Percentiles rank a stretch among this genome's conserved stretches.
Conservation (phyloP, 1,140 invertebrate species). For the Anoplolepis gracilipes region DNA sequence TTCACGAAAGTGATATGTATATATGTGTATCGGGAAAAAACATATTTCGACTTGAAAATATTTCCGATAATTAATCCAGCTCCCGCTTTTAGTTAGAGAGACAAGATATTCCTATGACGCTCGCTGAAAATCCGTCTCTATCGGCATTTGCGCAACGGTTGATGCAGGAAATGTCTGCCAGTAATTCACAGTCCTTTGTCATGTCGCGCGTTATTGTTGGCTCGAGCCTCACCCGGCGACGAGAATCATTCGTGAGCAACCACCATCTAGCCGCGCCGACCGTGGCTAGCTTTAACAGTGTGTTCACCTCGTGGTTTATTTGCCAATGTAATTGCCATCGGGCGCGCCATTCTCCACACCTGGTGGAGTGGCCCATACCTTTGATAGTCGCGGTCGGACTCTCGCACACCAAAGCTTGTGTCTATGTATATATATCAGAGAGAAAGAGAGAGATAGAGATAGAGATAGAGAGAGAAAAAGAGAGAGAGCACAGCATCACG, state of each 20-base stretch:
- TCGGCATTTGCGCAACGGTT: constrained; percentile 47
- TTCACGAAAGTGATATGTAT: neutral
- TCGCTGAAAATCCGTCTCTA: constrained; percentile 34
- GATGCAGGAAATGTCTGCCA: constrained; percentile 57
- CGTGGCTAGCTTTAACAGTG: constrained; percentile 69
- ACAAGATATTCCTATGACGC: neutral
- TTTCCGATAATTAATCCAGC: constrained; percentile 39
- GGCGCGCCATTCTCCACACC: constrained; percentile 74
- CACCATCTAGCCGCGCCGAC: constrained; percentile 71
- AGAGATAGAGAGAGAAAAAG: neutral
- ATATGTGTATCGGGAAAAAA: neutral
- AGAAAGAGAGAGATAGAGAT: no score
- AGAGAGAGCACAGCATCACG: neutral
- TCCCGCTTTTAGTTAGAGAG: neutral
- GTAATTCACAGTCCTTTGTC: constrained; percentile 62
- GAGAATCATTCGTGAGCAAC: constrained; percentile 68
- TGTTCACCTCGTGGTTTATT: constrained; percentile 76
- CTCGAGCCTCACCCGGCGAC: constrained; percentile 49
- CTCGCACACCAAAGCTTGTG: constrained; percentile 60
- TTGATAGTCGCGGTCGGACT: constrained; percentile 58
- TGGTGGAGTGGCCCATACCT: constrained; percentile 72
- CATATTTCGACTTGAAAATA: neutral
- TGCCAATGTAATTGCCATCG: constrained; percentile 76
- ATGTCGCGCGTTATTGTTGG: constrained; percentile 61
- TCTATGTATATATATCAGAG: constrained; percentile 47